Evolutionary conservation across 2,113 vertebrate genomes (phyloP).

Genomic region (Ellobius talpinus): DNA sequence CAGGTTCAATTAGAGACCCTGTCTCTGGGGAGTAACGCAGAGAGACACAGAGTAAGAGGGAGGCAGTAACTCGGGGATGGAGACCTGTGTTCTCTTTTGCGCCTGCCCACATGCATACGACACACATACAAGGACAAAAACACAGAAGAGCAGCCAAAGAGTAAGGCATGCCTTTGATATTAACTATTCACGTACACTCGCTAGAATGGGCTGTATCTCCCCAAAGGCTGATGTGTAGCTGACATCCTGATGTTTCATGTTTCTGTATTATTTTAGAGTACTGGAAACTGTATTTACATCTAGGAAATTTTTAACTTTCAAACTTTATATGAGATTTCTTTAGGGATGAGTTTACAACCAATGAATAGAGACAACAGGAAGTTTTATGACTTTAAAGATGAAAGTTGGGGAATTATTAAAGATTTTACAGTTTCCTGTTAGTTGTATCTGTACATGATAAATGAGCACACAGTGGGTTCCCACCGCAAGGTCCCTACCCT

Average conservation of each 20-base stretch:
- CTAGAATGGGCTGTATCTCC: not conserved
- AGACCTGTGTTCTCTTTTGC: not conserved
- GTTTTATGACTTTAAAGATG: slow-evolving; percentile 35
- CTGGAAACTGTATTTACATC: not conserved
- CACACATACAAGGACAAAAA: not conserved
- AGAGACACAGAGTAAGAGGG: too few relatives aligned
- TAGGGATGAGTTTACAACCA: not conserved
- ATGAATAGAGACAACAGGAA: not conserved
- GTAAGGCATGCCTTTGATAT: not conserved
- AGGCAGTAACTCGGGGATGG: not conserved
- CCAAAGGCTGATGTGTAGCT: not conserved
- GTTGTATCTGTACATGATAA: not conserved
- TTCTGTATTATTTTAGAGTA: not conserved
- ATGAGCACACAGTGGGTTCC: not conserved
- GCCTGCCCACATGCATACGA: not conserved
- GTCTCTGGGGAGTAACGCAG: not conserved
- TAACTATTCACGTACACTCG: not conserved
- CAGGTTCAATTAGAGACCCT: not conserved
- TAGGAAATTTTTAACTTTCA: not conserved
- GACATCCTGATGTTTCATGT: not conserved
- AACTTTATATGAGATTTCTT: not conserved
- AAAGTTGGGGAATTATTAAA: slow-evolving; percentile 36
- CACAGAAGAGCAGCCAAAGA: not conserved
- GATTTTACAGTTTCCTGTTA: slow-evolving; percentile 14
- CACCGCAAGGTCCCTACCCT: not conserved